These are phyloP conservation scores for Polypterus senegalus DNA, from an alignment of 2,113 vertebrate species.

Conservation along the genomic window DNA sequence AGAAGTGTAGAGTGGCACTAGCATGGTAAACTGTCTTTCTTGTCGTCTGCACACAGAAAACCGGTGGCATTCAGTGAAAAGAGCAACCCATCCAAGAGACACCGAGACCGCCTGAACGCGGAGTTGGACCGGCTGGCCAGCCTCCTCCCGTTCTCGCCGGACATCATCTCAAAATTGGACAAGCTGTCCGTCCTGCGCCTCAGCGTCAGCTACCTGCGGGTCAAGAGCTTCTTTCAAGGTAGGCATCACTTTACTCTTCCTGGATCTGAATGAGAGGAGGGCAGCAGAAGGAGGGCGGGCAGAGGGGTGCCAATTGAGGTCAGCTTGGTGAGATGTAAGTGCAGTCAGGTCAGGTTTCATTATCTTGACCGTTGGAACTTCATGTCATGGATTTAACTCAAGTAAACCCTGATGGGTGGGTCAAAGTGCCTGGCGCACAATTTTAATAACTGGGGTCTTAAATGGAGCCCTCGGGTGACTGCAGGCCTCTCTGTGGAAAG, in stretches of 20 bases:
- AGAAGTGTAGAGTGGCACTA: too few relatives aligned
- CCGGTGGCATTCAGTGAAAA: slow-evolving; percentile 64
- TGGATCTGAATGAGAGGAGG: background rate
- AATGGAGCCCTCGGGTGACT: too few relatives aligned
- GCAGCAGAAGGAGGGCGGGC: background rate
- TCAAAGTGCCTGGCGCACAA: too few relatives aligned
- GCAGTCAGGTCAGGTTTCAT: background rate
- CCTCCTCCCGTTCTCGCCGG: slow-evolving; percentile 79
- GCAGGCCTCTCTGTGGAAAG: too few relatives aligned
- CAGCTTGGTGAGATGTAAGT: background rate
- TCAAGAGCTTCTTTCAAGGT: slow-evolving; percentile 97
- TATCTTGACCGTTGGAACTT: background rate
- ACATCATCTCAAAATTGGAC: slow-evolving; percentile 87
- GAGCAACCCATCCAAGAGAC: slow-evolving; percentile 89
- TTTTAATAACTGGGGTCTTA: too few relatives aligned
- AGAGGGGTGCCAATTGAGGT: background rate
- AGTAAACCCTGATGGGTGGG: background rate
- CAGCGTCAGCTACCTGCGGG: slow-evolving; percentile 86
- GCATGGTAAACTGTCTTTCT: too few relatives aligned
- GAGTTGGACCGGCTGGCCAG: slow-evolving; percentile 89
- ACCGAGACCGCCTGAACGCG: slow-evolving; percentile 83
- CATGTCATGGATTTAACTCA: background rate
- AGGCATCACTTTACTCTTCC: slow-evolving; percentile 15
- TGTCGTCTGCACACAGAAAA: slow-evolving; percentile 49
- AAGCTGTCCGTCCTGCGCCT: slow-evolving; percentile 90